A percentile compares a stretch with the other conserved stretches of the same genome.
Evolutionary conservation across 2,888 invertebrate species (phyloP).

Genomic region (Dryobotodes eremita): DNA sequence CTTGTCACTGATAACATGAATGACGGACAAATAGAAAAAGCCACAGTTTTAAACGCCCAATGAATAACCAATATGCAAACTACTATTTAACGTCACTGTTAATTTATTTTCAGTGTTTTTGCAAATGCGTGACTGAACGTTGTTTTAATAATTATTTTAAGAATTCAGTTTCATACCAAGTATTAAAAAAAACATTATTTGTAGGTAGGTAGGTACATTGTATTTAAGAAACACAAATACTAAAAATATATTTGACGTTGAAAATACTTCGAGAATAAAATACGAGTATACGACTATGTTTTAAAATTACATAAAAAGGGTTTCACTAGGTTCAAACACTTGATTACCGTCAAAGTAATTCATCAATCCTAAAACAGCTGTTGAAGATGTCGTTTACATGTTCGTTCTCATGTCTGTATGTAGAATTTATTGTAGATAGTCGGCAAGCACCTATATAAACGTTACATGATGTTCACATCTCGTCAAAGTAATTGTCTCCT

Average conservation of each 20-base stretch:
- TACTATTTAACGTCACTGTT: constrained; percentile 46
- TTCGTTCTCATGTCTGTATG: constrained; percentile 9
- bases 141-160: neutral
- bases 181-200: neutral
- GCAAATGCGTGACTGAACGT: neutral
- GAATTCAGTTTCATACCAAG: neutral
- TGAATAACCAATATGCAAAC: constrained; percentile 56
- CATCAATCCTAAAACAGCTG: constrained; percentile 7
- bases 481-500: neutral
- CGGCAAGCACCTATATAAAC: neutral
- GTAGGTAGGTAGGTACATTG: neutral
- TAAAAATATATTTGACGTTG: neutral
- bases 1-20: constrained; percentile 60
- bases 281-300: too few relatives aligned
- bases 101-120: constrained; percentile 49
- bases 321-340: neutral
- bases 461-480: neutral
- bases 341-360: neutral
- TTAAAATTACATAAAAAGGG: neutral
- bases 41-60: constrained; percentile 33
- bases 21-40: constrained; percentile 49
- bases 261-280: too few relatives aligned
- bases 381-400: neutral
- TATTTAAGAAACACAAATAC: too few relatives aligned
- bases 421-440: neutral